Percentiles rank a stretch among this genome's conserved stretches.
Evolutionary conservation across 2,888 invertebrate species (phyloP).

Genomic region (Lomographa bimaculata): DNA sequence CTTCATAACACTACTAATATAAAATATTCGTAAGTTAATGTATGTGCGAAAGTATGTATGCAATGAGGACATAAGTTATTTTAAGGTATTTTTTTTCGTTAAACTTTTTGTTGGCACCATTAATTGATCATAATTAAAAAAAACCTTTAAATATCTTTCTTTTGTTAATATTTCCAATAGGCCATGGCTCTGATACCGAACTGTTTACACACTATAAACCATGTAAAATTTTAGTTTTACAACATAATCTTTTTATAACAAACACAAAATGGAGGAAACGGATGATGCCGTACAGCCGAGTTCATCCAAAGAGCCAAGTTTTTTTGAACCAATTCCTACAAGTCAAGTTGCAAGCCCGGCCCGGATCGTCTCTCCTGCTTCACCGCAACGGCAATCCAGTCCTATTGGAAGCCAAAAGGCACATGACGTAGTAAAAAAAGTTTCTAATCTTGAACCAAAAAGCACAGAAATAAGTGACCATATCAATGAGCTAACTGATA

Average conservation of each 20-base stretch:
- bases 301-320: conserved; percentile 14
- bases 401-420: conserved; percentile 13
- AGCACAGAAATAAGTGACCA: conserved; percentile 48
- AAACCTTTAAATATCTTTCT: conserved; percentile 17
- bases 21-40: too few relatives aligned
- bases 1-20: too few relatives aligned
- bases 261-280: conserved; percentile 21
- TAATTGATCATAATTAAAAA: too few relatives aligned
- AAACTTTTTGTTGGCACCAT: too few relatives aligned
- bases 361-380: background rate
- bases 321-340: background rate
- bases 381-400: conserved; percentile 17
- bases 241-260: conserved; percentile 1
- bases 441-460: conserved; percentile 47
- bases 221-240: conserved; percentile 39
- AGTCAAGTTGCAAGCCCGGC: conserved; percentile 5
- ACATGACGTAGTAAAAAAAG: conserved; percentile 20
- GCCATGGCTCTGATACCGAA: conserved; percentile 46
- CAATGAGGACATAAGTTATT: too few relatives aligned
- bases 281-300: conserved; percentile 15
- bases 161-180: conserved; percentile 47
- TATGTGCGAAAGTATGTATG: too few relatives aligned
- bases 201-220: conserved; percentile 26
- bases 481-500: conserved; percentile 50
- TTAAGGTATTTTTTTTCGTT: too few relatives aligned